Percentiles rank a stretch among this genome's conserved stretches.
Conservation (phyloP, 2,797 vertebrate species). For the Chlorospingus flavigularis region DNA sequence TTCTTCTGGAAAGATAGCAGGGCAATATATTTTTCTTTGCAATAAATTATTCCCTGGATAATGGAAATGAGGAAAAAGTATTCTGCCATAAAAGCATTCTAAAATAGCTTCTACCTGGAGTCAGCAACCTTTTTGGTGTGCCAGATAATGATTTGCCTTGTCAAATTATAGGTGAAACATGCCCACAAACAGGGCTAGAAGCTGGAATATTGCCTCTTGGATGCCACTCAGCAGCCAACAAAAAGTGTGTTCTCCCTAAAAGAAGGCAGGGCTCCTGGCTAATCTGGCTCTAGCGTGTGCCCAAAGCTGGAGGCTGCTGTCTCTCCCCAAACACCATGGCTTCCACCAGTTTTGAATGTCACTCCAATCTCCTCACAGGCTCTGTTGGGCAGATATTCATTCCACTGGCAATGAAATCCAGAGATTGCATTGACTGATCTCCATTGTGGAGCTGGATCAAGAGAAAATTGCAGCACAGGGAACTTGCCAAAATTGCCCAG, state of each 20-base stretch:
- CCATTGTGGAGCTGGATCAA: background rate
- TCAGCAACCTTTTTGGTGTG: background rate
- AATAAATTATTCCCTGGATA: background rate
- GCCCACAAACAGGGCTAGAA: accelerated
- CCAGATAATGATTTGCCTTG: background rate
- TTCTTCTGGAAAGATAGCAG: background rate
- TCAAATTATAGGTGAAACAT: background rate
- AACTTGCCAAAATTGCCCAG: background rate
- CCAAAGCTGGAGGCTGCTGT: background rate
- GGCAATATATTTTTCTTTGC: background rate
- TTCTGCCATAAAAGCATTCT: background rate
- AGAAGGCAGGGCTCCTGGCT: background rate
- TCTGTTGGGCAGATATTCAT: accelerated
- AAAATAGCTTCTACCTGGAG: background rate
- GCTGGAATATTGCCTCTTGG: background rate
- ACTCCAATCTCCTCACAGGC: background rate
- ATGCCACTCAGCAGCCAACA: background rate
- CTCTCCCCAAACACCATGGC: background rate
- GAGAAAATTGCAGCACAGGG: background rate
- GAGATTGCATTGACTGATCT: background rate
- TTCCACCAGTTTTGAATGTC: background rate
- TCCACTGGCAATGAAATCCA: background rate
- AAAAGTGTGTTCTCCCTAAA: background rate
- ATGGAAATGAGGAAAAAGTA: background rate
- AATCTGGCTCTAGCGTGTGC: accelerated